phyloP scores from a whole-genome alignment of 2,797 vertebrate genomes.

The Hydrolagus colliei region DNA sequence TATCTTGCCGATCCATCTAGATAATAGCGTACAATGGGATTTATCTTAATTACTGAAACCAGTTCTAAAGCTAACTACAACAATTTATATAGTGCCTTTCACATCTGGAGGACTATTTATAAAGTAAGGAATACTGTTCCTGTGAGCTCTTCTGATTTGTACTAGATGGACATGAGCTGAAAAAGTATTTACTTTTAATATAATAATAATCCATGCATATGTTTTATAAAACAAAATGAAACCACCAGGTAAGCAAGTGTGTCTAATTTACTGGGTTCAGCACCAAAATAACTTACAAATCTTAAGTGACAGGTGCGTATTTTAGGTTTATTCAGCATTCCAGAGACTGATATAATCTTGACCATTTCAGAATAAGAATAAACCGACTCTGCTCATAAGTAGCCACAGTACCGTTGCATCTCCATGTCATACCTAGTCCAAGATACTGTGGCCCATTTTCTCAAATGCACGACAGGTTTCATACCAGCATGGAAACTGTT shows the following conservation, averaged over 20 bases:
- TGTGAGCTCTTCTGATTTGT: not conserved
- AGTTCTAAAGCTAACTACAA: too few species aligned
- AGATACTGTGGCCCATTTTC: not conserved
- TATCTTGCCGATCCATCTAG: too few species aligned
- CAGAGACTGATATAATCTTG: not conserved
- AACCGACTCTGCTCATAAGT: not conserved
- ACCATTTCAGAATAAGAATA: not conserved
- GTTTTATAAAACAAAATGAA: not conserved
- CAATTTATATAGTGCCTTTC: not conserved
- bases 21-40: not conserved
- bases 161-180: not conserved
- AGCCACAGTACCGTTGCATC: not conserved
- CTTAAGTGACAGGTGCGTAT: not conserved
- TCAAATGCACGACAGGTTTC: not conserved
- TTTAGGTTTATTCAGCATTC: not conserved
- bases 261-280: not conserved
- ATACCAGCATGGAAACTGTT: not conserved
- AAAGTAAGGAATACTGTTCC: not conserved
- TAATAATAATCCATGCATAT: too few species aligned
- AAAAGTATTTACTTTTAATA: not conserved
- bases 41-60: not conserved
- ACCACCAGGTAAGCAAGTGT: not conserved
- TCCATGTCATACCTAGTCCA: not conserved
- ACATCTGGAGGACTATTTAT: not conserved
- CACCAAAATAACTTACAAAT: not conserved